Evolutionary conservation across 1,140 invertebrate genomes (phyloP).

Genomic region (Charaxes varanes): DNA sequence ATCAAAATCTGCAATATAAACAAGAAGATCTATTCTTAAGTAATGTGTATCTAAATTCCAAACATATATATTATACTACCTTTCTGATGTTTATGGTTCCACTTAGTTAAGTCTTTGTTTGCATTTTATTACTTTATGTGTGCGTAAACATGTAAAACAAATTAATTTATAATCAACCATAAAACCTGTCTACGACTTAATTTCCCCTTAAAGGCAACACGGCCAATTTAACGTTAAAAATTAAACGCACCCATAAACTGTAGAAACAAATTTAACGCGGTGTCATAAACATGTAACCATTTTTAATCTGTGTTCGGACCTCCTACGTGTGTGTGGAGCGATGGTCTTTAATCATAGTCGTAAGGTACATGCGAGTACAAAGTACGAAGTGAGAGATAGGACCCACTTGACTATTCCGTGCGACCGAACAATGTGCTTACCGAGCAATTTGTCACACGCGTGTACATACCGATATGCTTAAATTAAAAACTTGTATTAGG

Average conservation of each 20-base stretch:
- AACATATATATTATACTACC: too few relatives aligned
- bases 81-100: too few relatives aligned
- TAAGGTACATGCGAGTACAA: slow-evolving; percentile 12
- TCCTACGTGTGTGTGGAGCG: slow-evolving; percentile 16
- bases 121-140: too few relatives aligned
- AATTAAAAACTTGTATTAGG: too few relatives aligned
- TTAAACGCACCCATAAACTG: slow-evolving; percentile 15
- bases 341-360: slow-evolving; percentile 26
- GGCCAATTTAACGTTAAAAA: slow-evolving; percentile 12
- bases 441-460: slow-evolving; percentile 29
- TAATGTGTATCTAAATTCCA: too few relatives aligned
- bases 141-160: too few relatives aligned
- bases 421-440: slow-evolving; percentile 27
- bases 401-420: slow-evolving; percentile 27
- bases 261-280: slow-evolving; percentile 14
- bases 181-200: slow-evolving; percentile 13
- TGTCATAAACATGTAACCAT: slow-evolving; percentile 17
- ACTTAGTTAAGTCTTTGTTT: too few relatives aligned
- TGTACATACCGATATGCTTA: slow-evolving; percentile 15
- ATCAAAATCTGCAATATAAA: too few relatives aligned
- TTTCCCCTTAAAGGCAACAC: slow-evolving; percentile 4
- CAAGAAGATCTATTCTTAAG: too few relatives aligned
- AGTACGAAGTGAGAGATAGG: slow-evolving; percentile 26
- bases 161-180: slow-evolving; percentile 12
- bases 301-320: slow-evolving; percentile 21